phyloP scores from a whole-genome alignment of 2,797 vertebrate species.

The Hephaestus fuliginosus region DNA sequence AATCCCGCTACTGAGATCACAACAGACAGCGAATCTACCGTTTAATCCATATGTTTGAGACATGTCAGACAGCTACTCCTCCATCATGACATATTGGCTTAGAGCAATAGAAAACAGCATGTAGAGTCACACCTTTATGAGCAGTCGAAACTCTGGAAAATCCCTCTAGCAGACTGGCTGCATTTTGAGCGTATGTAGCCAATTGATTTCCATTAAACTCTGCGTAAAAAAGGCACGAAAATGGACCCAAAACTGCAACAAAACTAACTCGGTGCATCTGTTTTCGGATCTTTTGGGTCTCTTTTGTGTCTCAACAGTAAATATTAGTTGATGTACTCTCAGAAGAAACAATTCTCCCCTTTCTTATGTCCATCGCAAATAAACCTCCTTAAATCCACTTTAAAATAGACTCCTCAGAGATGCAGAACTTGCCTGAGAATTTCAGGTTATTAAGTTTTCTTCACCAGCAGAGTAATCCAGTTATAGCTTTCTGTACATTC shows the following conservation, averaged over 20 bases:
- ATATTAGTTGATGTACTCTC: too few species aligned
- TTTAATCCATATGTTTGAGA: constrained; percentile 17
- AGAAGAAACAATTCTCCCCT: too few species aligned
- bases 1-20: constrained; percentile 7
- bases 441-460: too few species aligned
- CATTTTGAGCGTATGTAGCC: too few species aligned
- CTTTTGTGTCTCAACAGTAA: too few species aligned
- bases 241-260: neutral
- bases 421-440: too few species aligned
- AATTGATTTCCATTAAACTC: neutral
- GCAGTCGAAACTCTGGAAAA: neutral
- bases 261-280: neutral
- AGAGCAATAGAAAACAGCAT: neutral
- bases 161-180: neutral
- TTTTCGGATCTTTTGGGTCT: neutral
- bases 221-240: neutral
- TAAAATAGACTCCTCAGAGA: too few species aligned
- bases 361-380: too few species aligned
- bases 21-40: neutral
- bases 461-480: too few species aligned
- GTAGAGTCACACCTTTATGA: neutral
- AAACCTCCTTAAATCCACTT: too few species aligned
- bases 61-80: constrained; percentile 7
- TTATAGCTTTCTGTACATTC: too few species aligned
- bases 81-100: neutral